A percentile compares a stretch with the other conserved stretches of the same genome.
Conservation (phyloP, 2,888 invertebrate species). For the Anorthoa munda region DNA sequence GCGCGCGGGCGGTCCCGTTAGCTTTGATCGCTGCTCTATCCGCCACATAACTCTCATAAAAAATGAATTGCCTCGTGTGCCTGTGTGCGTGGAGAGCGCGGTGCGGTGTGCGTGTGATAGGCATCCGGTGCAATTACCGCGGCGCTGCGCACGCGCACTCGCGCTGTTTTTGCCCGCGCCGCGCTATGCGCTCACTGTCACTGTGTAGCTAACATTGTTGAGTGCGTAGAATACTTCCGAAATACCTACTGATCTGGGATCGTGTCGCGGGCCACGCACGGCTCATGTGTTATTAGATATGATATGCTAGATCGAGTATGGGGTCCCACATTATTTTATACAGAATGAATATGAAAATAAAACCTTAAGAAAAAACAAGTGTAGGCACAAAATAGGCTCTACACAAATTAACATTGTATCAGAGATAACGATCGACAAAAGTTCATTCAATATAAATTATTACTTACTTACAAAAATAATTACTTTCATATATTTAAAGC, state of each 20-base stretch:
- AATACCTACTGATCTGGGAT: neutral
- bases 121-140: conserved; percentile 66
- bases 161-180: conserved; percentile 51
- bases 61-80: conserved; percentile 30
- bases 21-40: conserved; percentile 34
- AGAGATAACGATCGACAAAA: too few relatives aligned
- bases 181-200: conserved; percentile 29
- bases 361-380: neutral
- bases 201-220: conserved; percentile 28
- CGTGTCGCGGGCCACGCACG: too few relatives aligned
- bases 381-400: too few relatives aligned
- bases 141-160: conserved; percentile 54
- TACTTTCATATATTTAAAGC: too few relatives aligned
- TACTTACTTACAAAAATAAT: too few relatives aligned
- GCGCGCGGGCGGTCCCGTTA: conserved; percentile 53
- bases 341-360: too few relatives aligned
- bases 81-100: neutral
- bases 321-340: neutral
- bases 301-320: neutral
- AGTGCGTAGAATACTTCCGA: conserved; percentile 5
- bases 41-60: conserved; percentile 39
- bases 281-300: too few relatives aligned
- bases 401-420: too few relatives aligned
- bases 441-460: too few relatives aligned
- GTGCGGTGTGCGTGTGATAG: conserved; percentile 48